Evolutionary conservation across 2,797 vertebrate species (phyloP).

Genomic region (Pteropus rufus): DNA sequence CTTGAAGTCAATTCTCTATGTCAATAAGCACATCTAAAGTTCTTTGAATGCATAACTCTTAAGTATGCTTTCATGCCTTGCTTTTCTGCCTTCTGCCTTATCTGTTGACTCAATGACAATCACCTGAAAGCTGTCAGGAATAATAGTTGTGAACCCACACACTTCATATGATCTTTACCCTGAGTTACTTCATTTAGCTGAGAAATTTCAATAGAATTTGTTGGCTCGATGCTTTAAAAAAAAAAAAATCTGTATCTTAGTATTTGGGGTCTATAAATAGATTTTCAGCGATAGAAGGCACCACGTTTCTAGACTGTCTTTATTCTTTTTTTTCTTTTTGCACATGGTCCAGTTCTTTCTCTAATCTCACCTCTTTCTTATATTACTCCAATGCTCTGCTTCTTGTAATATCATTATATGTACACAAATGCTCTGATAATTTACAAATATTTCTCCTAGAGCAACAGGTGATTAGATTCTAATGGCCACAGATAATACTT

Average conservation of each 20-base stretch:
- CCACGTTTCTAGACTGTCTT: background rate
- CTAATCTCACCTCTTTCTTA: background rate
- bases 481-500: background rate
- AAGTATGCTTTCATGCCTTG: background rate
- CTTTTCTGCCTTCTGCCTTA: background rate
- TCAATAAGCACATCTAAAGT: background rate
- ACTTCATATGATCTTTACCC: background rate
- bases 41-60: background rate
- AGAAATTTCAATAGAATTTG: background rate
- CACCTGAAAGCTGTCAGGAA: background rate
- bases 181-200: background rate
- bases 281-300: background rate
- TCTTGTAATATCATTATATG: background rate
- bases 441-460: background rate
- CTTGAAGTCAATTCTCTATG: background rate
- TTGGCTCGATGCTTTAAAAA: background rate
- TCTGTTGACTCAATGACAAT: background rate
- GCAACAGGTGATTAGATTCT: background rate
- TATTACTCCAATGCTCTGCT: background rate
- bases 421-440: background rate
- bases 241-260: background rate
- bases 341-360: background rate
- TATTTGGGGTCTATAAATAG: background rate
- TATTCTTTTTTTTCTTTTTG: background rate
- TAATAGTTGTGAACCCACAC: background rate